Percentiles rank a stretch among this genome's conserved stretches.
These are phyloP conservation scores for Altica lythri DNA, from an alignment of 2,888 invertebrate genomes.

Conservation along the genomic window DNA sequence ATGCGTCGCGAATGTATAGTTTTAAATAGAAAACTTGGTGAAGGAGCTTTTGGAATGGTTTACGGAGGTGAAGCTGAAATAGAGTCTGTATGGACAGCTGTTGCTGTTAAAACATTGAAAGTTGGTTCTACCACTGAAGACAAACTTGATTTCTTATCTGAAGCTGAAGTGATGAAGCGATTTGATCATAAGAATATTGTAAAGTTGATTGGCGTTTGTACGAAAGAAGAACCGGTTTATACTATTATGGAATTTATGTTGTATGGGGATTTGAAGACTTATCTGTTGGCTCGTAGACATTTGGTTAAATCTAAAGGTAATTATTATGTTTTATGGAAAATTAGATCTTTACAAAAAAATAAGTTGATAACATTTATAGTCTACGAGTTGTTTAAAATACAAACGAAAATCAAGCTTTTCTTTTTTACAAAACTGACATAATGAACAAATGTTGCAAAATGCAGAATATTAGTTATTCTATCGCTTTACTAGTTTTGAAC, in stretches of 20 bases:
- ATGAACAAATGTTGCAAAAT: too few species aligned
- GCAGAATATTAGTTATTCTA: too few species aligned
- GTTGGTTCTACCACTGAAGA: slow-evolving; percentile 81
- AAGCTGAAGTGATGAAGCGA: slow-evolving; percentile 93
- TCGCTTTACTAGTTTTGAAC: too few species aligned
- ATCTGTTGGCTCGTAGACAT: slow-evolving; percentile 81
- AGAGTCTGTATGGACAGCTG: slow-evolving; percentile 76
- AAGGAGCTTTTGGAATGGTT: slow-evolving; percentile 92
- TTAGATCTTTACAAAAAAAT: too few species aligned
- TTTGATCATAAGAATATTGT: slow-evolving; percentile 91
- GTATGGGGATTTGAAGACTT: slow-evolving; percentile 90
- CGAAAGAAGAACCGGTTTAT: slow-evolving; percentile 84
- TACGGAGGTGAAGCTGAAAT: slow-evolving; percentile 88
- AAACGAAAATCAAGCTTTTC: too few species aligned
- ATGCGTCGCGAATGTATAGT: slow-evolving; percentile 82
- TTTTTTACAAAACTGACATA: too few species aligned
- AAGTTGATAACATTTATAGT: too few species aligned
- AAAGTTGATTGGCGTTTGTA: slow-evolving; percentile 78
- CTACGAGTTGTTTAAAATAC: too few species aligned
- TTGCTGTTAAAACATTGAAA: slow-evolving; percentile 89
- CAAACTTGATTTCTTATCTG: slow-evolving; percentile 88
- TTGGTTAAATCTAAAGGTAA: slow-evolving; percentile 64
- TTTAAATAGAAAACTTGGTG: slow-evolving; percentile 82
- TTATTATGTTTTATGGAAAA: background rate
- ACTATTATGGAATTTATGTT: slow-evolving; percentile 95